Base-by-base conservation (phyloP, 2,797 vertebrate genomes). In the Acanthornis magna region DNA sequence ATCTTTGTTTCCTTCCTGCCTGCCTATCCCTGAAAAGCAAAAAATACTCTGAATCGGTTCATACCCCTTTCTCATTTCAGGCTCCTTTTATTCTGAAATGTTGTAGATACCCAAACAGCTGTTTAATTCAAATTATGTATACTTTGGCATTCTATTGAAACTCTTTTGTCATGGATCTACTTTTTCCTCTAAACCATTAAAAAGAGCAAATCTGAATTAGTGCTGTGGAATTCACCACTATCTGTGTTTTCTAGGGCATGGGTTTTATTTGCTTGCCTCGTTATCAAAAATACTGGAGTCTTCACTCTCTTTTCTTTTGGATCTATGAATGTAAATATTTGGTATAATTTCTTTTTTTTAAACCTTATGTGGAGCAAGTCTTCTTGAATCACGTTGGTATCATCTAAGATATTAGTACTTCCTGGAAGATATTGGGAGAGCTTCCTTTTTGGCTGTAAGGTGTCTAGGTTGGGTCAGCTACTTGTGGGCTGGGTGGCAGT, bases 371-470 rank as follows among this genome's bases (percentile, higher is more conserved):
- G 29, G 8, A 55, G 5, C 12, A 27, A 15, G n/a, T n/a, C n/a
- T 58, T 60, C 12, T 51, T 50, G 14, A 51, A 54, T 34, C 13
- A 26, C 53, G 43, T n/a, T 90, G 21, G 40, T 25, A 17, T 45
- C 3, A 62, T 11, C 5, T 34, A 63, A 73, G 30, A 21, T 23
- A 11, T 53, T 21, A 12, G 5, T 34, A 45, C 8, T 73, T 57
- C 26, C 48, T 11, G 10, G 43, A 34, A 71, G 13, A 8, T 29
- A 51, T 0, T 3, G 3, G 3, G 38, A 45, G 50, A 48, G 11
- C 54, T 61, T 34, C 8, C 7, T 26, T 77, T 85, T 23, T 40
- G 76, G 43, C 38, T 63, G 30, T 50, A 62, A 53, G 34, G 9
- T 17, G 22, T 20, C 11, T 34, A 17, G 10, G 23, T 14, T 51